phyloP scores from a whole-genome alignment of 2,797 vertebrate genomes.

The Erpetoichthys calabaricus region DNA sequence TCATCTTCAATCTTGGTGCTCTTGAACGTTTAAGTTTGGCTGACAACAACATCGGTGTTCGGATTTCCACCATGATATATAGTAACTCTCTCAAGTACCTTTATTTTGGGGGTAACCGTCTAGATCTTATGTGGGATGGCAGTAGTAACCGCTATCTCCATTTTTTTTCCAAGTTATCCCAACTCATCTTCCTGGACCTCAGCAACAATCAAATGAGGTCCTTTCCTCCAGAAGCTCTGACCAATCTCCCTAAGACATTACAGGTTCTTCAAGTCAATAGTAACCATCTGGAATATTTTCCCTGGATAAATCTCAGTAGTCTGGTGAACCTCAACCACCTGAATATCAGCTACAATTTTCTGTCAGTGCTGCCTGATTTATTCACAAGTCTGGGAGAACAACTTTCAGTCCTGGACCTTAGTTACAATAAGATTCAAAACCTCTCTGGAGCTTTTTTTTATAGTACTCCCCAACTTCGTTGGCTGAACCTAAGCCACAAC shows the following conservation, averaged over 20 bases:
- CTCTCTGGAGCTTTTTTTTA: slow-evolving; percentile 53
- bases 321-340: slow-evolving; percentile 39
- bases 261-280: slow-evolving; percentile 32
- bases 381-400: slow-evolving; percentile 26
- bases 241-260: slow-evolving; percentile 40
- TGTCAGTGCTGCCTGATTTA: slow-evolving; percentile 30
- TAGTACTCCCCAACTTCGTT: slow-evolving; percentile 19
- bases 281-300: slow-evolving; percentile 46
- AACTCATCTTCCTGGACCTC: slow-evolving; percentile 49
- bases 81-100: slow-evolving; percentile 49
- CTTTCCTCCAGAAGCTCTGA: slow-evolving; percentile 30
- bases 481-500: slow-evolving; percentile 47
- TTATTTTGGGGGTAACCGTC: slow-evolving; percentile 46
- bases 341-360: slow-evolving; percentile 47
- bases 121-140: slow-evolving; percentile 53
- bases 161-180: slow-evolving; percentile 52
- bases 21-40: slow-evolving; percentile 49
- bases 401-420: slow-evolving; percentile 52
- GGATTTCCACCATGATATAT: slow-evolving; percentile 37
- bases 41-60: slow-evolving; percentile 50
- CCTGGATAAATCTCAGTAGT: slow-evolving; percentile 43
- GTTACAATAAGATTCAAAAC: slow-evolving; percentile 41
- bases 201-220: slow-evolving; percentile 42
- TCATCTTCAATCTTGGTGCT: slow-evolving; percentile 35
- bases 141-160: slow-evolving; percentile 35